phyloP scores from a whole-genome alignment of 2,113 vertebrate genomes.

The Forbesichthys agassizii region DNA sequence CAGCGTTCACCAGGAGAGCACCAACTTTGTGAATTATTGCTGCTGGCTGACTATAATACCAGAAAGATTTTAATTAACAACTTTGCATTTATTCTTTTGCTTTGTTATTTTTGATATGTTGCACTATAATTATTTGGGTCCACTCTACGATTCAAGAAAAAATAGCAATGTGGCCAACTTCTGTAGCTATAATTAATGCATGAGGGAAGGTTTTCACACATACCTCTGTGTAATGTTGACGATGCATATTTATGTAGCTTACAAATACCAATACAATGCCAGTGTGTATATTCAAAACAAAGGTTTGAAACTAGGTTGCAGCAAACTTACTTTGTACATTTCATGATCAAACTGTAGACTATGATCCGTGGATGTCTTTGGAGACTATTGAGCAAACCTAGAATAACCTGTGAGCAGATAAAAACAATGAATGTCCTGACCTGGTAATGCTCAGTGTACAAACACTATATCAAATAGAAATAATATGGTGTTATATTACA shows the following conservation, averaged over 20 bases:
- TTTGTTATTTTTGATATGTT: not conserved
- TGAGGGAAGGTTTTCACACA: not conserved
- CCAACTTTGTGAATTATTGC: too few relatives aligned
- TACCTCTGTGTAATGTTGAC: not conserved
- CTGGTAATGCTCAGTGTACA: not conserved
- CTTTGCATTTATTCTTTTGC: not conserved
- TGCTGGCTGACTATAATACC: too few relatives aligned
- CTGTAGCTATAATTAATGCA: too few relatives aligned
- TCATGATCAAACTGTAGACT: slow-evolving; percentile 41
- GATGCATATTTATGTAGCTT: not conserved
- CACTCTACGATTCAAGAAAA: too few relatives aligned
- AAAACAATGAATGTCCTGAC: slow-evolving; percentile 5
- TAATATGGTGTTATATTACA: not conserved
- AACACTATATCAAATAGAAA: not conserved
- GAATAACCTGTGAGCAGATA: slow-evolving; percentile 1
- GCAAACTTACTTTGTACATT: slow-evolving; percentile 48
- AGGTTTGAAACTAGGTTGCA: not conserved
- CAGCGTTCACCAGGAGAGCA: too few relatives aligned
- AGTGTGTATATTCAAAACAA: not conserved
- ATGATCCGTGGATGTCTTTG: not conserved
- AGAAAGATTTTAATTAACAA: not conserved
- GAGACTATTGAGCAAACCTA: not conserved
- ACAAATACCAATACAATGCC: not conserved
- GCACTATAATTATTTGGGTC: not conserved
- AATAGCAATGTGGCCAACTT: too few relatives aligned